These are phyloP conservation scores for Sorex maritimensis DNA, from an alignment of 2,797 vertebrate species.

Conservation along the genomic window DNA sequence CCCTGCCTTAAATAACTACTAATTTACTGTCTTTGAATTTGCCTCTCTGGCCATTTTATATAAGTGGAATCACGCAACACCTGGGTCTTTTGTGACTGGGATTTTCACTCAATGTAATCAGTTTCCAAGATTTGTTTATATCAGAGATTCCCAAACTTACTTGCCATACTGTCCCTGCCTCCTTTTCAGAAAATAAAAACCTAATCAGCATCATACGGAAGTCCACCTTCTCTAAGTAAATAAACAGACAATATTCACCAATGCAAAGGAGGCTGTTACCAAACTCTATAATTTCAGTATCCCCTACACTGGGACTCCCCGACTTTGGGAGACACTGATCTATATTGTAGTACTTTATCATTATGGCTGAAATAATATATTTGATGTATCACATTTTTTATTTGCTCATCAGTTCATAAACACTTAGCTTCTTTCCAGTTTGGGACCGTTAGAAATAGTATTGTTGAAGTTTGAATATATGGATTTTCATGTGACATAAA, in stretches of 20 bases:
- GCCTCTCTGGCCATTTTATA: not conserved
- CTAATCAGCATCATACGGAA: no score
- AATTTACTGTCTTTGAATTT: not conserved
- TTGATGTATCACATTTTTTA: not conserved
- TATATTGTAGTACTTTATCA: not conserved
- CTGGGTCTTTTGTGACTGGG: constrained; percentile 1
- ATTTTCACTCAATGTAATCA: not conserved
- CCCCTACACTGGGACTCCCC: no score
- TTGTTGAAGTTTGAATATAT: no score
- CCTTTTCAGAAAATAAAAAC: no score
- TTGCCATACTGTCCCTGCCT: no score
- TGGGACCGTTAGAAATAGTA: not conserved
- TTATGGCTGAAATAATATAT: not conserved
- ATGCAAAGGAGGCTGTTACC: no score
- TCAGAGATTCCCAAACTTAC: not conserved
- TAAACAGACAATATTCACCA: no score
- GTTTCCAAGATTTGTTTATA: constrained; percentile 4
- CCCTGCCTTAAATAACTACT: not conserved
- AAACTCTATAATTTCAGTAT: no score
- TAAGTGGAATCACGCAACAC: not conserved
- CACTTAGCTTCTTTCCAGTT: not conserved
- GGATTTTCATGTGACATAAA: not conserved
- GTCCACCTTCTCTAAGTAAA: no score
- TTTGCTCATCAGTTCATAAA: not conserved
- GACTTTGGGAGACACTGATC: no score